A percentile compares a stretch with the other conserved stretches of the same genome.
Conservation (phyloP, 2,797 vertebrate genomes). For the Enteromius unitaeniatus region DNA sequence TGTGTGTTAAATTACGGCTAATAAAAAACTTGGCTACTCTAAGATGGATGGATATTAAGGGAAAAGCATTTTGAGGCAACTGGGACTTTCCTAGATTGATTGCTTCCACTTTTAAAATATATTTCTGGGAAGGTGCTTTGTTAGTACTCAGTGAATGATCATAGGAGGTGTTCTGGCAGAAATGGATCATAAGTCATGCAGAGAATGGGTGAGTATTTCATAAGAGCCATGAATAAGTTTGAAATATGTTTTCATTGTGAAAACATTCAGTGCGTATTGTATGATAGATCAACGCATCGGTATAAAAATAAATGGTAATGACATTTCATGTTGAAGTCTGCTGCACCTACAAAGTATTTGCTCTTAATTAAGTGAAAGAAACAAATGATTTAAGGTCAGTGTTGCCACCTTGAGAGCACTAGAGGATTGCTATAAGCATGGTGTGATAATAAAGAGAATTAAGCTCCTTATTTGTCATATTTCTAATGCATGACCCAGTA, state of each 20-base stretch:
- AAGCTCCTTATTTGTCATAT: not conserved
- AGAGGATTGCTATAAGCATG: not conserved
- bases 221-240: not conserved
- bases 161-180: conserved; percentile 21
- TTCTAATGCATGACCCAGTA: not conserved
- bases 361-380: conserved; percentile 15
- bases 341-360: not conserved
- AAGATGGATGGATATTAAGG: conserved; percentile 15
- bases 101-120: conserved; percentile 34
- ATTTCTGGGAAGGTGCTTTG: conserved; percentile 39
- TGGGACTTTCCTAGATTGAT: conserved; percentile 42
- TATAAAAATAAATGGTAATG: not conserved
- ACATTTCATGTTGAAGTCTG: not conserved
- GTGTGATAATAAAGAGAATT: not conserved
- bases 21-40: not conserved
- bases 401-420: conserved; percentile 68
- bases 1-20: not conserved
- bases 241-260: conserved; percentile 19
- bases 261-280: conserved; percentile 12
- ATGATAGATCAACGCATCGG: not conserved
- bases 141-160: conserved; percentile 20
- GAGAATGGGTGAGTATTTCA: conserved; percentile 14
- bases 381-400: conserved; percentile 25
- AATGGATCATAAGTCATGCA: conserved; percentile 14
- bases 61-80: conserved; percentile 1